phyloP scores from a whole-genome alignment of 1,140 invertebrate species.

The Cheumatopsyche charites region DNA sequence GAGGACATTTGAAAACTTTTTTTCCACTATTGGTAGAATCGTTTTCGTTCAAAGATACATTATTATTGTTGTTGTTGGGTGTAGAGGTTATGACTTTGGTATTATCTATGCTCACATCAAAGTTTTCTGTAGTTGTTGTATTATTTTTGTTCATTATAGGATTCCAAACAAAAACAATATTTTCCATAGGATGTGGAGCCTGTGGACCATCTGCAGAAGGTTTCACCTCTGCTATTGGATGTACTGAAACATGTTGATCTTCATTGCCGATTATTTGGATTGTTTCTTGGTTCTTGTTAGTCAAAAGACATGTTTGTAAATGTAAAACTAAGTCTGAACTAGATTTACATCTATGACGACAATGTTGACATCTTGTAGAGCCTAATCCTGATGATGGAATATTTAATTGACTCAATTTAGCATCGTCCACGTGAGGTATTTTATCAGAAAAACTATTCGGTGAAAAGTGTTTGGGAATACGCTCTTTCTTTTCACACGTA shows the following conservation, averaged over 20 bases:
- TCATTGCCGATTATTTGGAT: too few relatives aligned
- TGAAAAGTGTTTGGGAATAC: conserved; percentile 83
- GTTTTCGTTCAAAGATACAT: background rate
- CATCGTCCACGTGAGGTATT: conserved; percentile 61
- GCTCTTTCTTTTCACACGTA: conserved; percentile 75
- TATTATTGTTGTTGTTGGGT: conserved; percentile 27
- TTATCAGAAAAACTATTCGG: conserved; percentile 78
- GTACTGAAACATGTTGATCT: conserved; percentile 13
- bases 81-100: conserved; percentile 36
- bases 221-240: conserved; percentile 48
- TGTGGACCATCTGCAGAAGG: conserved; percentile 52
- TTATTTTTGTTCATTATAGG: conserved; percentile 55
- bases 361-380: conserved; percentile 84
- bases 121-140: background rate
- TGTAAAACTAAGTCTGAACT: conserved; percentile 77
- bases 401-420: conserved; percentile 51
- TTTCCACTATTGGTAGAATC: conserved; percentile 52
- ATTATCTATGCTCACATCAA: conserved; percentile 30
- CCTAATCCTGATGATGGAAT: conserved; percentile 60
- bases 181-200: conserved; percentile 73
- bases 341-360: conserved; percentile 82
- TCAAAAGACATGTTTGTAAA: conserved; percentile 67
- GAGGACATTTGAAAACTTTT: conserved; percentile 86
- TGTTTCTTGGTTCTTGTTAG: conserved; percentile 44
- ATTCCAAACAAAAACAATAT: conserved; percentile 79